A percentile compares a stretch with the other conserved stretches of the same genome.
These are phyloP conservation scores for Neolamprologus hecqui DNA, from an alignment of 2,113 vertebrate species.

Conservation along the genomic window DNA sequence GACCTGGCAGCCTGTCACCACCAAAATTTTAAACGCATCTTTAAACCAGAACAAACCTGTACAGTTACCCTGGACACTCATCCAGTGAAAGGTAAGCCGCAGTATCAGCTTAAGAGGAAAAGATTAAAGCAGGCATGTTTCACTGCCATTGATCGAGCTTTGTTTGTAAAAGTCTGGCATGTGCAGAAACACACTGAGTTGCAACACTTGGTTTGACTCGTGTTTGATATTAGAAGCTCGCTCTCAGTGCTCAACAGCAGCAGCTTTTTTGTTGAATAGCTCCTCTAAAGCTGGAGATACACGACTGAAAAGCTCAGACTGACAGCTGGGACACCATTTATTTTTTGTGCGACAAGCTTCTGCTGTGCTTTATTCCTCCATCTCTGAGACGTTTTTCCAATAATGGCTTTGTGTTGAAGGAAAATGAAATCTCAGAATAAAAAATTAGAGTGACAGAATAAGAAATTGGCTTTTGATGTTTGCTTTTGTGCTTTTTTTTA, in stretches of 20 bases:
- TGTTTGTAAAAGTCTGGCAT: neutral
- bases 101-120: neutral
- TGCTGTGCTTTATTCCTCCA: neutral
- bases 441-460: neutral
- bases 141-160: constrained; percentile 21
- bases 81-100: neutral
- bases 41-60: neutral
- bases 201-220: neutral
- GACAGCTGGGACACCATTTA: neutral
- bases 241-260: neutral
- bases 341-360: neutral
- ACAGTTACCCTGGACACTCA: neutral
- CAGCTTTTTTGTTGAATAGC: neutral
- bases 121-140: constrained; percentile 16
- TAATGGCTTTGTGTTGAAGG: neutral
- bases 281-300: neutral
- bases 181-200: neutral
- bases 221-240: neutral
- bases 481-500: neutral
- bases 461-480: neutral
- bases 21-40: neutral
- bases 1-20: neutral
- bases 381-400: neutral
- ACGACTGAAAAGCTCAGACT: neutral
- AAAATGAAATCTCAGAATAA: constrained; percentile 5